A percentile compares a stretch with the other conserved stretches of the same genome.
Conservation (phyloP, 2,888 invertebrate genomes). For the Crocallis elinguaria region DNA sequence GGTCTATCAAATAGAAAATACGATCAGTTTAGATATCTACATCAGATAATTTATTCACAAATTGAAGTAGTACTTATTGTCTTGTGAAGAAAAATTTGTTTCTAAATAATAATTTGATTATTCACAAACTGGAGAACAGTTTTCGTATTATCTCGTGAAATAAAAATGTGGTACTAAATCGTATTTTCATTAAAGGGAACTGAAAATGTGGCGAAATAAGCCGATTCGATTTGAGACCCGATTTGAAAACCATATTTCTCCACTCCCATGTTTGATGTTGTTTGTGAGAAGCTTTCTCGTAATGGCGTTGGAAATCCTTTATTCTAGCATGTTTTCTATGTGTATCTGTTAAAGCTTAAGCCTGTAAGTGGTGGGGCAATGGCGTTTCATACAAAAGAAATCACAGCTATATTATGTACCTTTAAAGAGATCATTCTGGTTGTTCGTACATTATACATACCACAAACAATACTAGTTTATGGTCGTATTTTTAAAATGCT, state of each 20-base stretch:
- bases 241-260: conserved; percentile 9
- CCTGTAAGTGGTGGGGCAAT: no score
- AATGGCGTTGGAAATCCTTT: neutral
- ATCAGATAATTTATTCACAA: conserved; percentile 21
- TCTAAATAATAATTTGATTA: no score
- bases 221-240: conserved; percentile 12
- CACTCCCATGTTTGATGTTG: conserved; percentile 13
- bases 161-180: conserved; percentile 3
- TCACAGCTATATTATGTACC: no score
- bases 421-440: no score
- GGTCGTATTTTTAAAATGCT: no score
- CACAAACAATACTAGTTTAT: no score
- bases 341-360: conserved; percentile 5
- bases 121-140: conserved; percentile 9
- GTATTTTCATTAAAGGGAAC: neutral
- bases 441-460: no score
- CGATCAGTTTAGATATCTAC: conserved; percentile 7
- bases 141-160: conserved; percentile 14
- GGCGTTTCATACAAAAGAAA: no score
- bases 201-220: neutral
- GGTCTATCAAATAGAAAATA: conserved; percentile 11
- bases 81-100: conserved; percentile 14
- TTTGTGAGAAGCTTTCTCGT: conserved; percentile 4
- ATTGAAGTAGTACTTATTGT: conserved; percentile 4
- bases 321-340: conserved; percentile 11